Conservation (phyloP, 2,113 vertebrate species). For the Nerophis ophidion region DNA sequence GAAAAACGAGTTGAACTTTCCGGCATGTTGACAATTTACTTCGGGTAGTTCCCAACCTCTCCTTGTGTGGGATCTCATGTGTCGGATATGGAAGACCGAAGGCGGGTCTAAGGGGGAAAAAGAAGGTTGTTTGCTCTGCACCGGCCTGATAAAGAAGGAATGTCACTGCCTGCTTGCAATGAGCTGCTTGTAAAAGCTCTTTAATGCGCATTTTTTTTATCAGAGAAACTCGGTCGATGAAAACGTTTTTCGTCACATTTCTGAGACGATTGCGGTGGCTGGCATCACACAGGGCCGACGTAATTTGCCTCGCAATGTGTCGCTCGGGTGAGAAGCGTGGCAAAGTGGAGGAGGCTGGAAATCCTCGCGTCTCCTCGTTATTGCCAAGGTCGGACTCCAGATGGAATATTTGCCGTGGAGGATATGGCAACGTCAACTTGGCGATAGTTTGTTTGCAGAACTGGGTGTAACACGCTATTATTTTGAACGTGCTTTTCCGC, state of each 20-base stretch:
- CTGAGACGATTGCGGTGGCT: constrained; percentile 17
- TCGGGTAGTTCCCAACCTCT: neutral
- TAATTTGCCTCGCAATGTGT: constrained; percentile 43
- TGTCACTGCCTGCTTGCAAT: constrained; percentile 8
- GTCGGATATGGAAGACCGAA: constrained; percentile 7
- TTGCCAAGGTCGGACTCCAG: constrained; percentile 36
- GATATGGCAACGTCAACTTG: neutral
- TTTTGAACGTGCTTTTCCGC: too few species aligned
- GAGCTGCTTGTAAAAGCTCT: neutral
- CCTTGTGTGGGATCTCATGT: constrained; percentile 1
- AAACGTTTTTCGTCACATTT: constrained; percentile 22
- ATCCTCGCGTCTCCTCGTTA: constrained; percentile 39
- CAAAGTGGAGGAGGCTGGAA: constrained; percentile 30
- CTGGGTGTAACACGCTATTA: neutral
- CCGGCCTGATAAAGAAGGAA: constrained; percentile 48
- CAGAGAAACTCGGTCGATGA: neutral
- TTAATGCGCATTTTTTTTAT: neutral
- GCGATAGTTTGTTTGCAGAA: neutral
- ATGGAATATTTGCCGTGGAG: neutral
- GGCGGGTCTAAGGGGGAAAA: constrained; percentile 26
- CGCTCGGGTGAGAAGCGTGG: constrained; percentile 37
- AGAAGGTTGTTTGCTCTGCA: constrained; percentile 29
- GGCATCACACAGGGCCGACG: constrained; percentile 24
- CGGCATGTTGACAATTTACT: neutral
- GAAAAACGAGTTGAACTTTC: too few species aligned